Evolutionary conservation across 2,797 vertebrate genomes (phyloP), one percentile per base, ranked within the genome.

Genomic region (Tapera naevia): DNA sequence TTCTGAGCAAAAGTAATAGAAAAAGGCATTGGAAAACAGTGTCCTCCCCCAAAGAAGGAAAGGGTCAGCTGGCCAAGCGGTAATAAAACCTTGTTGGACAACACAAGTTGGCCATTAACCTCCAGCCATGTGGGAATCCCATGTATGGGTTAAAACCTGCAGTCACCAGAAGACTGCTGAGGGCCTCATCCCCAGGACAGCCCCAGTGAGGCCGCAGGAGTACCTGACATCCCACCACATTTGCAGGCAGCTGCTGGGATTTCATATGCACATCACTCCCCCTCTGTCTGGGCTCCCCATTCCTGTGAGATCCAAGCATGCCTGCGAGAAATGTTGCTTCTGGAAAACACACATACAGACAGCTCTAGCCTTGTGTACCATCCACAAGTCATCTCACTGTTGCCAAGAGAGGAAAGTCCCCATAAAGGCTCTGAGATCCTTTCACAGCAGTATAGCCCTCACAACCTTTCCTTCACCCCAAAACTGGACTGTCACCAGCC

Each of bases 11-110:
- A n/a, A n/a, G 27, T 66, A 74, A 82, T 41, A 41, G 72, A 54
- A 76, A 94, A 91, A 86, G 19, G 80, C 66, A 66, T 48, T 35
- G 60, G 69, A 75, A 91, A 89, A 81, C 14, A 60, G 48, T 19
- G n/a, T 33, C 54, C 27, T 53, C 13, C 78, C 84, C 69, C 78
- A 70, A 70, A 79, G 69, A 71, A 79, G 35, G 41, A 87, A 92
- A 70, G 53, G 39, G 67, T 7, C 5, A 2, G 27, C n/a, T 84
- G 64, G 45, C 37, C 1, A 2, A 70, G 88, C 35, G 28, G 64
- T 37, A 83, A n/a, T 33, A 57, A 86, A 84, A 76, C 25, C 37
- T 57, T 3, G 3, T 9, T 19, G 1, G 41, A 41, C 24, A 80
- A 58, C 15, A 45, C 24, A 80, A 88, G 60, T 51, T 39, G 17